These are phyloP conservation scores for Thysanoteuthis rhombus DNA, from an alignment of 2,888 invertebrate genomes.

Conservation along the genomic window DNA sequence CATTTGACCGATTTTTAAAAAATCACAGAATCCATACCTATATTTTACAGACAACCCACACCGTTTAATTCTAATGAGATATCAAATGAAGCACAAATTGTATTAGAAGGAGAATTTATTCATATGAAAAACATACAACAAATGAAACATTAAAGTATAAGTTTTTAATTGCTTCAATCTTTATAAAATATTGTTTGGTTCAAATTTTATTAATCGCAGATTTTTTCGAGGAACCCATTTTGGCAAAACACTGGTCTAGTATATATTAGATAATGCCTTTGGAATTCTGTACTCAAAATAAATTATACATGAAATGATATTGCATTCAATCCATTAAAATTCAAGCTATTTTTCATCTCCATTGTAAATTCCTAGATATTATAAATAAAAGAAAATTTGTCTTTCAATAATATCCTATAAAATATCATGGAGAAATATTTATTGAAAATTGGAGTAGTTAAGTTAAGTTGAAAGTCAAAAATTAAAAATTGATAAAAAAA, in stretches of 20 bases:
- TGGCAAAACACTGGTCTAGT: not conserved
- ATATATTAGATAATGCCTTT: not conserved
- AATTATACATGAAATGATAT: not conserved
- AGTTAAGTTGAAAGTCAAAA: not conserved
- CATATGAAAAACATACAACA: too few relatives aligned
- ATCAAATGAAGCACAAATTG: too few relatives aligned
- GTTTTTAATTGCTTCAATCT: too few relatives aligned
- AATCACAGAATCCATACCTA: too few relatives aligned
- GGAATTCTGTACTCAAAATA: not conserved
- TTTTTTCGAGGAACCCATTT: not conserved
- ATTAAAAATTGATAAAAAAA: not conserved
- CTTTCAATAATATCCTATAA: not conserved
- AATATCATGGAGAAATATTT: not conserved
- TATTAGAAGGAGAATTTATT: too few relatives aligned
- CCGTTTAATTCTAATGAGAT: too few relatives aligned
- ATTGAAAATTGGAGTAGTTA: not conserved
- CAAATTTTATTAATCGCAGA: not conserved
- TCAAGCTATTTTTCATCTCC: not conserved
- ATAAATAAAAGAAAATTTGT: not conserved
- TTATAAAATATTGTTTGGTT: too few relatives aligned
- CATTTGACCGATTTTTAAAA: too few relatives aligned
- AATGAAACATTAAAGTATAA: too few relatives aligned
- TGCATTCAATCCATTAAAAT: not conserved
- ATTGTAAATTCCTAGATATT: not conserved
- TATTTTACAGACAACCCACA: too few relatives aligned